phyloP scores from a whole-genome alignment of 2,888 invertebrate species.

The Plusia festucae region DNA sequence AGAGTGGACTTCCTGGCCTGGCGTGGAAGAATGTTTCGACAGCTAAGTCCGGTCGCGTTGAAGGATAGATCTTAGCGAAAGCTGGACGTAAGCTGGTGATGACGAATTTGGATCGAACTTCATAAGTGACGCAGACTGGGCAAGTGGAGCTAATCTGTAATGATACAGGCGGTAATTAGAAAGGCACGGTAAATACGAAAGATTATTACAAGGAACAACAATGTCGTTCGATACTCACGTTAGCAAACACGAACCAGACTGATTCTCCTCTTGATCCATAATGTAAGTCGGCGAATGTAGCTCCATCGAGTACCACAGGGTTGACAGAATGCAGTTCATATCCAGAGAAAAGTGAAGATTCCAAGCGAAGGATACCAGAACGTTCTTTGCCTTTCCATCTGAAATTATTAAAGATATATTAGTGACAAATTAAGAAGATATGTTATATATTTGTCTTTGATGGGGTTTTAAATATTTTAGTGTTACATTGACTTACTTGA shows the following conservation, averaged over 20 bases:
- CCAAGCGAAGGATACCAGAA: constrained; percentile 90
- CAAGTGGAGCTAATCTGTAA: constrained; percentile 89
- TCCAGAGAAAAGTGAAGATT: constrained; percentile 91
- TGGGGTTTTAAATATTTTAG: neutral
- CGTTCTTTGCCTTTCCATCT: constrained; percentile 90
- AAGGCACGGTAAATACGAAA: neutral
- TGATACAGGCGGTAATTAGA: neutral
- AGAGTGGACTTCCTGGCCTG: constrained; percentile 88
- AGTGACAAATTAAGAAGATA: neutral
- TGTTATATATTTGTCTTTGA: too few relatives aligned
- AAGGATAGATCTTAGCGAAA: constrained; percentile 90
- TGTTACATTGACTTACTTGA: constrained; percentile 81
- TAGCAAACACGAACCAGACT: constrained; percentile 91
- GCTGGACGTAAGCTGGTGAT: constrained; percentile 91
- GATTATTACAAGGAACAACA: neutral
- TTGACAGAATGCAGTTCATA: constrained; percentile 89
- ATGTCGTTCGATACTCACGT: constrained; percentile 81
- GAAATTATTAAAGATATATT: constrained; percentile 41
- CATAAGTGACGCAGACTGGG: constrained; percentile 90
- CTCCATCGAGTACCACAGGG: constrained; percentile 87
- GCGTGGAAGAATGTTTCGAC: constrained; percentile 91
- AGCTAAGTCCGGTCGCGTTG: constrained; percentile 90
- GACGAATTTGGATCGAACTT: constrained; percentile 89
- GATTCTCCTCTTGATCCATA: constrained; percentile 90
- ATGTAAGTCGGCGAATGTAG: constrained; percentile 89